Percentiles rank a stretch among this genome's conserved stretches.
Conservation (phyloP, 2,113 vertebrate genomes). For the Limanda limanda region DNA sequence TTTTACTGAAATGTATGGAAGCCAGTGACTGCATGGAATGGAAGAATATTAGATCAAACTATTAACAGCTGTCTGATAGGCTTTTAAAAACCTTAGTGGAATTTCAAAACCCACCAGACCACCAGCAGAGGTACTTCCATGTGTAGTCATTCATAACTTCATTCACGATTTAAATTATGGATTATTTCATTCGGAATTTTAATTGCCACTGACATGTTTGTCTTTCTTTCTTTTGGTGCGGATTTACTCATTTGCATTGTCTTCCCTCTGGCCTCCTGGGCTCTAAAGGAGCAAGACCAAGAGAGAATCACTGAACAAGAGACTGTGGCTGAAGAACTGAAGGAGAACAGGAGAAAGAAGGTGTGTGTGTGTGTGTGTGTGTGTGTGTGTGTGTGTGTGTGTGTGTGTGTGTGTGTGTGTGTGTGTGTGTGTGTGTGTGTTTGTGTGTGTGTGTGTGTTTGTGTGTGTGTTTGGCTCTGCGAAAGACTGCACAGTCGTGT, state of each 20-base stretch:
- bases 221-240: neutral
- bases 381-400: constrained; percentile 25
- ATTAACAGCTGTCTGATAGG: no score
- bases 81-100: neutral
- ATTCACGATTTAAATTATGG: neutral
- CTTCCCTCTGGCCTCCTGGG: constrained; percentile 39
- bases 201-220: constrained; percentile 4
- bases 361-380: constrained; percentile 19
- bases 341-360: constrained; percentile 12
- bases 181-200: constrained; percentile 2
- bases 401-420: constrained; percentile 6
- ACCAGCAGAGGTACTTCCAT: neutral
- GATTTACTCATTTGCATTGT: constrained; percentile 38
- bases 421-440: constrained; percentile 26
- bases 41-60: neutral
- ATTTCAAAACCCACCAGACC: no score
- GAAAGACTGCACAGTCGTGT: neutral
- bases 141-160: neutral
- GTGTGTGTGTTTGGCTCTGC: constrained; percentile 20
- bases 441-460: constrained; percentile 11
- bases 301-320: constrained; percentile 6
- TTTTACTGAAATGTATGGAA: neutral
- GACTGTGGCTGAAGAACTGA: constrained; percentile 1
- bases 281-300: constrained; percentile 22
- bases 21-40: neutral